Evolutionary conservation across 2,888 invertebrate species (phyloP), one percentile per base, ranked within the genome.

Genomic region (Parnassius orleans): DNA sequence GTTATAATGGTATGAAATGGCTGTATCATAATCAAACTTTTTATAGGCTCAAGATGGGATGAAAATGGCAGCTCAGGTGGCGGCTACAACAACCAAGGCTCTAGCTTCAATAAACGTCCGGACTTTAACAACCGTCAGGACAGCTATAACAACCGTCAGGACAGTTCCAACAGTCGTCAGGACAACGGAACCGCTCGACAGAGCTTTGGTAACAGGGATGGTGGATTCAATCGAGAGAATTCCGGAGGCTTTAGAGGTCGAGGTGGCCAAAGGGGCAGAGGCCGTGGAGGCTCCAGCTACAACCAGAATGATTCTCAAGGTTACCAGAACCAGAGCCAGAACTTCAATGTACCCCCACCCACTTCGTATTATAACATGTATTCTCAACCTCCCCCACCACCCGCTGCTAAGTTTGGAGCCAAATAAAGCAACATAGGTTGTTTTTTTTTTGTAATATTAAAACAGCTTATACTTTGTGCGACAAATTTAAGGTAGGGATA

Each of bases 351-450:
- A 2, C 79, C 86, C 0, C 81, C 86, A 0, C 89, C 87, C 2
- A 83, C 81, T 2, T 83, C 80, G 69, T 89, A 87, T 69, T 90
- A 90, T 70, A 89, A 90, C 64, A 89, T 90, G 89, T 91, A 90
- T 61, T 71, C 87, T 0, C 87, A 87, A 57, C 90, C 88, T 0
- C 89, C 87, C 0, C 87, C 86, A 0, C 83, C 86, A 0, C 84
- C 84, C 2, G 75, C 71, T 10, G 44, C 19, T 24, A 63, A 67
- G 53, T 65, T 65, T 52, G 53, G 53, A 47, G 55, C 66, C 19
- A 68, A 66, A 15, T 66, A 61, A 57, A 42, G 1, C 46, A 3
- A 48, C 10, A 9, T 24, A 19, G 24, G 24, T 52, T 33, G 5
- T 46, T 46, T 46, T 46, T 19, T 10, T n/a, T 46, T 12, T 11